Conservation (phyloP, 2,113 vertebrate genomes). For the Tyto alba region DNA sequence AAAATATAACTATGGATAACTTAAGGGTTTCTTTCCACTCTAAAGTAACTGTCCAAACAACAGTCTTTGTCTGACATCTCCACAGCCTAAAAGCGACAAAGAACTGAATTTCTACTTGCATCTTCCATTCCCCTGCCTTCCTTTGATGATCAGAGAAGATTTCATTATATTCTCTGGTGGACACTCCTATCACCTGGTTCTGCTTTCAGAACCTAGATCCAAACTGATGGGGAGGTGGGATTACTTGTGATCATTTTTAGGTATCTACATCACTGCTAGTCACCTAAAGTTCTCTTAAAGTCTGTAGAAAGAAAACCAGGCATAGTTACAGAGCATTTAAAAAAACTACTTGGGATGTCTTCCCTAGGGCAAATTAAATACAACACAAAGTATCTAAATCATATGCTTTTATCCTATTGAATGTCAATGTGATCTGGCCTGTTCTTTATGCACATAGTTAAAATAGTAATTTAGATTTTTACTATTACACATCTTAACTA, state of each 20-base stretch:
- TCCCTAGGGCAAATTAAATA: neutral
- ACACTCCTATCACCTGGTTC: neutral
- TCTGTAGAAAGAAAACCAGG: neutral
- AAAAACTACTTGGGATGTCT: neutral
- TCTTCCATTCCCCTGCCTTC: neutral
- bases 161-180: neutral
- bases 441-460: neutral
- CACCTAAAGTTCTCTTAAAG: neutral
- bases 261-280: neutral
- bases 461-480: neutral
- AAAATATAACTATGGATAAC: accelerated
- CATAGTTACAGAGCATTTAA: neutral
- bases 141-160: neutral
- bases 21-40: neutral
- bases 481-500: neutral
- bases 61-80: neutral
- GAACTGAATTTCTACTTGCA: neutral
- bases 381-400: neutral
- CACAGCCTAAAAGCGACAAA: neutral
- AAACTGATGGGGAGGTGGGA: neutral
- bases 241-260: neutral
- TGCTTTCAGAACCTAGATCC: neutral
- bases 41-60: neutral
- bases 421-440: neutral
- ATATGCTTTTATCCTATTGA: neutral